Conservation (phyloP, 1,140 invertebrate genomes). For the Pomacea maculata region DNA sequence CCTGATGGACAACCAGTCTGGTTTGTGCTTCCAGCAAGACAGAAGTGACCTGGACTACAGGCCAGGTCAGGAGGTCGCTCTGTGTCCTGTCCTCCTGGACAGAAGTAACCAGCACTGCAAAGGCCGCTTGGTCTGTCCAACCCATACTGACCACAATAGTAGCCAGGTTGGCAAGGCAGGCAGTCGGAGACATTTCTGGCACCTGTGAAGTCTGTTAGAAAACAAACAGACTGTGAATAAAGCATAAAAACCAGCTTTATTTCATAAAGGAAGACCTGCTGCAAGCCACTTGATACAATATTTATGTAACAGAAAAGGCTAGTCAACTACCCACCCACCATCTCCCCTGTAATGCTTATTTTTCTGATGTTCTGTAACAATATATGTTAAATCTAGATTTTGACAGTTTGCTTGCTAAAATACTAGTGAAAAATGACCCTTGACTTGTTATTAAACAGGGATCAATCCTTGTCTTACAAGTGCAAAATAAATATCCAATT, state of each 20-base stretch:
- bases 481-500: neutral
- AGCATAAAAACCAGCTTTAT: neutral
- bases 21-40: slow-evolving; percentile 53
- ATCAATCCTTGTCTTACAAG: neutral
- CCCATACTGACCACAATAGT: slow-evolving; percentile 57
- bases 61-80: slow-evolving; percentile 42
- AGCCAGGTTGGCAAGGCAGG: slow-evolving; percentile 53
- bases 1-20: slow-evolving; percentile 61
- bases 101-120: slow-evolving; percentile 56
- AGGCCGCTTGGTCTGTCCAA: slow-evolving; percentile 41
- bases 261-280: too few species aligned
- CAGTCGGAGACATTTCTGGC: slow-evolving; percentile 51
- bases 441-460: neutral
- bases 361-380: too few species aligned
- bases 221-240: slow-evolving; percentile 6
- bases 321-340: too few species aligned
- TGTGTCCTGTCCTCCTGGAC: slow-evolving; percentile 53
- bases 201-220: slow-evolving; percentile 46
- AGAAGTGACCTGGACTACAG: slow-evolving; percentile 61
- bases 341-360: too few species aligned
- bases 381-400: too few species aligned
- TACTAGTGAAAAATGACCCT: neutral
- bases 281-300: too few species aligned
- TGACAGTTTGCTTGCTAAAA: too few species aligned
- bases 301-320: too few species aligned